These are phyloP conservation scores for Alcedo quadribrachys DNA, from an alignment of 2,797 vertebrate genomes.

Conservation along the genomic window DNA sequence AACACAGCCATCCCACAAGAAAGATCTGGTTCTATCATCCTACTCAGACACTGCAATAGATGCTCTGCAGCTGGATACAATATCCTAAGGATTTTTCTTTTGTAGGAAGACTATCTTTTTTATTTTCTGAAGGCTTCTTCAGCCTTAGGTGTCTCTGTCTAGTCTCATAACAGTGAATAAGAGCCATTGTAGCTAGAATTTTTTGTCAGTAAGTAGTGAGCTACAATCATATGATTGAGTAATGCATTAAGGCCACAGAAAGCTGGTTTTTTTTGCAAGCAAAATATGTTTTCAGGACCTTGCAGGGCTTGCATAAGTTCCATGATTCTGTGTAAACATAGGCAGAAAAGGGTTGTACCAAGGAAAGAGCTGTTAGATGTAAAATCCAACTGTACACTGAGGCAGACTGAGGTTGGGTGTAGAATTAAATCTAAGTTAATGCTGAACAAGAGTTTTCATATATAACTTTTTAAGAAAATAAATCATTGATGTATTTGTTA, in stretches of 20 bases:
- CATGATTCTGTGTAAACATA: background rate
- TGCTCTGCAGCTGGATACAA: background rate
- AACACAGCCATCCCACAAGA: rapidly evolving
- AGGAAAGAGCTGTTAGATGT: background rate
- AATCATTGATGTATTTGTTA: background rate
- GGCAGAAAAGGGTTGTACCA: background rate
- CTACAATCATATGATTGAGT: background rate
- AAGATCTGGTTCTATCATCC: background rate
- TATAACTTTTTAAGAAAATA: background rate
- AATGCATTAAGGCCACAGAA: background rate
- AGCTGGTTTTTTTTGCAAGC: rapidly evolving
- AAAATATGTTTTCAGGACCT: background rate
- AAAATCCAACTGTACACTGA: background rate
- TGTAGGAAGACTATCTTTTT: background rate
- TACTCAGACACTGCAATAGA: background rate
- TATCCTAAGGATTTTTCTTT: background rate
- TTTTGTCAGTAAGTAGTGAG: background rate
- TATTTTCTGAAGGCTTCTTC: background rate
- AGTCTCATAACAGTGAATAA: background rate
- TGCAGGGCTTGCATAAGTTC: background rate
- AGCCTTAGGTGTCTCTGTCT: background rate
- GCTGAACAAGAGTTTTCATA: background rate
- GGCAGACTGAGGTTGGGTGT: background rate
- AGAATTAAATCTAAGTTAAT: background rate
- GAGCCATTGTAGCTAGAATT: background rate